These are phyloP conservation scores for Drosophila eugracilis DNA, from an alignment of 1,140 invertebrate genomes.

Conservation along the genomic window DNA sequence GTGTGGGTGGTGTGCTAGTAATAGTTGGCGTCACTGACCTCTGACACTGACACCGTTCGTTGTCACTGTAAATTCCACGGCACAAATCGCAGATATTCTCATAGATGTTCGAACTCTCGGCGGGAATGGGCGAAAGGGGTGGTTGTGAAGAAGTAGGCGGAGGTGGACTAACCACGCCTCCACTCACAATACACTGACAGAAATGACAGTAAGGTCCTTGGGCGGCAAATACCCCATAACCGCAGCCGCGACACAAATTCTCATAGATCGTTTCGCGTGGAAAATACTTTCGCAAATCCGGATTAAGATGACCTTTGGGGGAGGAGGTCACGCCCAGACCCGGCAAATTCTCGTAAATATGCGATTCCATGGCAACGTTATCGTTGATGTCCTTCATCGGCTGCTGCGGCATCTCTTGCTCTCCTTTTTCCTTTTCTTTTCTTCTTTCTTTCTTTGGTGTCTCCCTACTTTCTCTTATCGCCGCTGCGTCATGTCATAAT, in stretches of 20 bases:
- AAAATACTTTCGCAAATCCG: slow-evolving; percentile 75
- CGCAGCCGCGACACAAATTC: slow-evolving; percentile 80
- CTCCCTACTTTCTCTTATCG: slow-evolving; percentile 40
- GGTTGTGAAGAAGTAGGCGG: neutral
- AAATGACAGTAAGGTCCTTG: slow-evolving; percentile 77
- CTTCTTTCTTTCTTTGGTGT: slow-evolving; percentile 13
- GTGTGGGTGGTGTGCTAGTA: neutral
- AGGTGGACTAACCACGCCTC: slow-evolving; percentile 38
- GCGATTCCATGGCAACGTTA: slow-evolving; percentile 37
- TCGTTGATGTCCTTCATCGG: slow-evolving; percentile 43
- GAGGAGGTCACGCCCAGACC: neutral
- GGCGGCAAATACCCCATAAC: slow-evolving; percentile 79
- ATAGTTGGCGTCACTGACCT: neutral
- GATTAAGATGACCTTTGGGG: slow-evolving; percentile 10
- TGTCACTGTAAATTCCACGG: slow-evolving; percentile 69
- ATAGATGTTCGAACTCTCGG: slow-evolving; percentile 60
- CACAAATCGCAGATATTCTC: slow-evolving; percentile 78
- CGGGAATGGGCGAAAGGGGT: neutral
- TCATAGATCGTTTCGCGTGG: slow-evolving; percentile 73
- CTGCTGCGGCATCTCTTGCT: slow-evolving; percentile 54
- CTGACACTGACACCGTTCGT: slow-evolving; percentile 53
- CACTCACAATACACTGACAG: slow-evolving; percentile 75
- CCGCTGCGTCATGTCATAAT: slow-evolving; percentile 37
- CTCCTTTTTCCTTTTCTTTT: no score
- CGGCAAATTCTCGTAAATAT: slow-evolving; percentile 74